Conservation (phyloP, 2,113 vertebrate species). For the Gallinago media region DNA sequence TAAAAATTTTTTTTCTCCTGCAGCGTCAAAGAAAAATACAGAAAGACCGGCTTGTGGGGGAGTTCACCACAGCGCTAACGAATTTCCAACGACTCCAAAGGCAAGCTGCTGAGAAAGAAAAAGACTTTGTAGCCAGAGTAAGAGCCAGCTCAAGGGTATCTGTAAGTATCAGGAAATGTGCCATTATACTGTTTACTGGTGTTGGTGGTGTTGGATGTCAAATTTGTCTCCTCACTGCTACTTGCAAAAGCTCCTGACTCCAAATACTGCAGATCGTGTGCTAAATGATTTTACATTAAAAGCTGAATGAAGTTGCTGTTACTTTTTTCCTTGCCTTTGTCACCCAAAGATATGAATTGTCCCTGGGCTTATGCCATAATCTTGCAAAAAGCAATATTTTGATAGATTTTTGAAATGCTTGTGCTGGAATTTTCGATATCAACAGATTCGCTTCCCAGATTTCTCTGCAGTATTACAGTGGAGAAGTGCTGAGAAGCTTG, state of each 20-base stretch:
- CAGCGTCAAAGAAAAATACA: conserved; percentile 96
- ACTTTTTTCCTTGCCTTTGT: not conserved
- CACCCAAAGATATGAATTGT: not conserved
- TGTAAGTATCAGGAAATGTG: conserved; percentile 76
- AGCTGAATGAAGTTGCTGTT: not conserved
- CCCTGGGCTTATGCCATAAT: not conserved
- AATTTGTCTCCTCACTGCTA: not conserved
- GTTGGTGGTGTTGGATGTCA: not conserved
- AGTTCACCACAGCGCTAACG: conserved; percentile 90
- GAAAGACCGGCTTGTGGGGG: conserved; percentile 90
- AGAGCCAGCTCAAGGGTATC: conserved; percentile 92
- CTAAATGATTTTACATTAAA: not conserved
- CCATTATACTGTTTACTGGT: not conserved
- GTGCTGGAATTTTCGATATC: not conserved
- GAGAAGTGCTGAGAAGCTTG: not conserved
- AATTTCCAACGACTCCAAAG: conserved; percentile 92
- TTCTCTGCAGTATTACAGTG: not conserved
- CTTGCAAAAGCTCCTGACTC: not conserved
- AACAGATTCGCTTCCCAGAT: not conserved
- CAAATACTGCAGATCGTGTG: not conserved
- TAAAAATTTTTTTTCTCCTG: not conserved
- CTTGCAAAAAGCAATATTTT: not conserved
- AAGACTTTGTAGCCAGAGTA: conserved; percentile 94
- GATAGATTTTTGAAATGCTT: not conserved
- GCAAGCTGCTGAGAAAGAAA: conserved; percentile 91